Evolutionary conservation across 2,888 invertebrate genomes (phyloP).

Genomic region (Lottia scabra): DNA sequence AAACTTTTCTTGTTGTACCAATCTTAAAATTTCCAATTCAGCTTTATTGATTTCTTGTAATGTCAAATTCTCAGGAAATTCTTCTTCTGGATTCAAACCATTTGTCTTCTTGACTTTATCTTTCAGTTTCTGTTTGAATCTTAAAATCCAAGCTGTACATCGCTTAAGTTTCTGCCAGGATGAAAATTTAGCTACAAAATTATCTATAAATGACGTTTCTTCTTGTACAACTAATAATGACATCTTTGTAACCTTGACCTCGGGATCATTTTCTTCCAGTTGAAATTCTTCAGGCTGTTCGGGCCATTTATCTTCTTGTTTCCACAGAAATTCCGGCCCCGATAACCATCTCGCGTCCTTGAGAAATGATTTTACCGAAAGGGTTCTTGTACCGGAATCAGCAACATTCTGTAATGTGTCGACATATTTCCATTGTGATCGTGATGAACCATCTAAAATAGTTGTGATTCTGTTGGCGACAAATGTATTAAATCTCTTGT

Average conservation of each 20-base stretch:
- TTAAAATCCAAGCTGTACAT: too few relatives aligned
- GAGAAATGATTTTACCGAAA: slow-evolving; percentile 14
- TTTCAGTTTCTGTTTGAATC: too few relatives aligned
- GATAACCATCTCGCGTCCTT: slow-evolving; percentile 16
- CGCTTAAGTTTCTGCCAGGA: too few relatives aligned
- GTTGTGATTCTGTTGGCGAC: not conserved
- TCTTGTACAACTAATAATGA: too few relatives aligned
- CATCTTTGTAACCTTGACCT: not conserved
- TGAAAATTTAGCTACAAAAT: too few relatives aligned
- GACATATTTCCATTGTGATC: slow-evolving; percentile 28
- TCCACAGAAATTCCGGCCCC: slow-evolving; percentile 30
- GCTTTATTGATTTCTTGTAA: too few relatives aligned
- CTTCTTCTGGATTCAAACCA: too few relatives aligned
- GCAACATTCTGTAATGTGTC: slow-evolving; percentile 28
- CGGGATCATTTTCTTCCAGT: not conserved
- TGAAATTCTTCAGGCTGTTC: not conserved
- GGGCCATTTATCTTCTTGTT: not conserved
- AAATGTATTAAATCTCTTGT: slow-evolving; percentile 12
- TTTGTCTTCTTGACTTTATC: too few relatives aligned
- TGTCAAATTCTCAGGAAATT: too few relatives aligned
- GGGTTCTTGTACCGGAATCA: slow-evolving; percentile 16
- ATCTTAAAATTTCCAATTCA: too few relatives aligned
- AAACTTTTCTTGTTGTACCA: too few relatives aligned
- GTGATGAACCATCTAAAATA: not conserved
- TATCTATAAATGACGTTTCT: too few relatives aligned